Evolutionary conservation across 2,113 vertebrate genomes (phyloP), one percentile per base, ranked within the genome.

Genomic region (Bubo blakistoni): DNA sequence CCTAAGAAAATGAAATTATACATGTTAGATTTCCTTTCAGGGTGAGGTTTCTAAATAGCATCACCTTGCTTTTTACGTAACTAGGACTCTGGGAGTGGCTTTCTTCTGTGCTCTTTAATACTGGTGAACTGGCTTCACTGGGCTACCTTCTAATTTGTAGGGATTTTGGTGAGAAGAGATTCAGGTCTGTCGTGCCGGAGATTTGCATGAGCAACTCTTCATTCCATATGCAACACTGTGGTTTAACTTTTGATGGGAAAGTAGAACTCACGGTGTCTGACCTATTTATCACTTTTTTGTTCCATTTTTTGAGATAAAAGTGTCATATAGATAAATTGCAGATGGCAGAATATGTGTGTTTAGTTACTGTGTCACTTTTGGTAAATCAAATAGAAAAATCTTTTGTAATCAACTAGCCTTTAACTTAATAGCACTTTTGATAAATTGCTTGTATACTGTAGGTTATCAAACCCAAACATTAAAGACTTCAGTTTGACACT

Each of bases 1-100:
- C 36, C 57, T 67, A 81, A 81, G 84, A 93, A 97, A 96, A 97
- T 96, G 24, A 91, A 96, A 95, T 97, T 96, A 85, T 87, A 90
- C 52, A 34, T 89, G 77, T 96, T 76, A 94, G 67, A 91, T 95
- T 92, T 96, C 96, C 86, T 66, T 61, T 88, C 85, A 97, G 58
- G 32, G 46, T 40, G n/a, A 63, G n/a, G 61, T 92, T 94, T 97
- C 66, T 92, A 97, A 97, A 94, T 55, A 96, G 49, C 47, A 80
- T 81, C 69, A 69, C 19, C 71, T 52, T 61, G 30, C 63, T 89
- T 85, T 83, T 94, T 96, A 85, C 80, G 71, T 78, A 94, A 73
- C 46, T 87, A 81, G 79, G 74, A 66, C 52, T 90, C 67, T 54
- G 76, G 85, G 77, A 66, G 66, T 88, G 49, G 30, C 66, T 96